Base-by-base conservation (phyloP, 2,113 vertebrate genomes). In the Crocuta crocuta region DNA sequence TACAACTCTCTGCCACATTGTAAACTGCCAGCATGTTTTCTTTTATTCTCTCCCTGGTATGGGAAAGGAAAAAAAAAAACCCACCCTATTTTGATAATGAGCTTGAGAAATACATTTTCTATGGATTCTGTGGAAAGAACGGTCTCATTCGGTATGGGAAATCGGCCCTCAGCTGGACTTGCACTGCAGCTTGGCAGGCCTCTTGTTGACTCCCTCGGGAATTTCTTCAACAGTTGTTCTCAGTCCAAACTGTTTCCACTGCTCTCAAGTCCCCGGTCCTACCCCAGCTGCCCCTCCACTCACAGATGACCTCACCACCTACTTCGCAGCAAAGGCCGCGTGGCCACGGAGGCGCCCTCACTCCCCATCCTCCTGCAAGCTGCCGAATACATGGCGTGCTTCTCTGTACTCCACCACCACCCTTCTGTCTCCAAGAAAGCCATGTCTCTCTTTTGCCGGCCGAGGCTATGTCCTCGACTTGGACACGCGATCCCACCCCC, bases 231-330 rank as follows among this genome's bases (percentile, higher is more conserved):
- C 97, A 97, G 96, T 97, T 97, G 97, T 95, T 97, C 96, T 91
- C 96, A 97, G 97, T 98, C 95, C 94, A 98, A 98, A 96, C 82
- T 89, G 61, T 97, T 98, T 86, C 86, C 96, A 95, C 90, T 93
- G 96, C 79, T 98, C 89, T 73, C 88, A 91, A 94, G 93, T 39
- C 88, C 86, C 95, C 50, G 58, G 73, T 93, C 79, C 68, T 96
- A 96, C 21, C 83, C 94, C 98, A 98, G 95, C 97, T 98, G 98
- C 97, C 74, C 48, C 45, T 82, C 74, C 92, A 94, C 96, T 95
- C 94, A 80, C 17, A 74, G 73, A 96, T 98, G 97, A 97, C 92
- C 97, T 98, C 97, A 96, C 84, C 93, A 55, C 81, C 71, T 82
- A 86, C 78, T 96, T 95, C 89, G 74, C 89, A 45, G 58, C 55